Evolutionary conservation across 2,113 vertebrate species (phyloP).

Genomic region (Chaenocephalus aceratus): DNA sequence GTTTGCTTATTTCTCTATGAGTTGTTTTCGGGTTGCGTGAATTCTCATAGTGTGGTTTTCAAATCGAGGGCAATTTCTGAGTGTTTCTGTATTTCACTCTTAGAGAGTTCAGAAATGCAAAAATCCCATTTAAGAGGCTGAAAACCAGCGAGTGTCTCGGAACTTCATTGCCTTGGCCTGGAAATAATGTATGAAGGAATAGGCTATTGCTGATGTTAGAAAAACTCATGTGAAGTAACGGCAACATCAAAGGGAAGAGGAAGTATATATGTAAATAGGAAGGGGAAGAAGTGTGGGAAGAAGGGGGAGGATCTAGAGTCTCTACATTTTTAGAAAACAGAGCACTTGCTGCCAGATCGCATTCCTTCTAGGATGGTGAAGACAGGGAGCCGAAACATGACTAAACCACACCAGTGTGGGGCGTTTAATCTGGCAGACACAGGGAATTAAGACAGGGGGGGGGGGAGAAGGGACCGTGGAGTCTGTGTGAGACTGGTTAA

Average conservation of each 20-base stretch:
- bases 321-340: slow-evolving; percentile 84
- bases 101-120: slow-evolving; percentile 22
- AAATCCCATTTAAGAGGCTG: slow-evolving; percentile 34
- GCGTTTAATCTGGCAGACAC: slow-evolving; percentile 96
- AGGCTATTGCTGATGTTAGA: slow-evolving; percentile 57
- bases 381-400: slow-evolving; percentile 89
- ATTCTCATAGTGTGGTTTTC: not conserved
- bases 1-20: slow-evolving; percentile 3
- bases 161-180: slow-evolving; percentile 18
- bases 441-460: slow-evolving; percentile 80
- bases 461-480: slow-evolving; percentile 80
- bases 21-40: not conserved
- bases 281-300: slow-evolving; percentile 80
- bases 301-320: slow-evolving; percentile 73
- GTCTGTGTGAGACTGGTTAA: slow-evolving; percentile 89
- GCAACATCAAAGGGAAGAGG: slow-evolving; percentile 84
- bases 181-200: slow-evolving; percentile 45
- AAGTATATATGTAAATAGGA: slow-evolving; percentile 84
- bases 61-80: not conserved
- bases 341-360: slow-evolving; percentile 92
- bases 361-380: slow-evolving; percentile 94
- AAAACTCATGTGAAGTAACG: slow-evolving; percentile 97
- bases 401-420: slow-evolving; percentile 91
- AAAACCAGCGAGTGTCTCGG: slow-evolving; percentile 21
- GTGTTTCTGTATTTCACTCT: not conserved